These are phyloP conservation scores for Mya arenaria DNA, from an alignment of 1,140 invertebrate species.

Conservation along the genomic window DNA sequence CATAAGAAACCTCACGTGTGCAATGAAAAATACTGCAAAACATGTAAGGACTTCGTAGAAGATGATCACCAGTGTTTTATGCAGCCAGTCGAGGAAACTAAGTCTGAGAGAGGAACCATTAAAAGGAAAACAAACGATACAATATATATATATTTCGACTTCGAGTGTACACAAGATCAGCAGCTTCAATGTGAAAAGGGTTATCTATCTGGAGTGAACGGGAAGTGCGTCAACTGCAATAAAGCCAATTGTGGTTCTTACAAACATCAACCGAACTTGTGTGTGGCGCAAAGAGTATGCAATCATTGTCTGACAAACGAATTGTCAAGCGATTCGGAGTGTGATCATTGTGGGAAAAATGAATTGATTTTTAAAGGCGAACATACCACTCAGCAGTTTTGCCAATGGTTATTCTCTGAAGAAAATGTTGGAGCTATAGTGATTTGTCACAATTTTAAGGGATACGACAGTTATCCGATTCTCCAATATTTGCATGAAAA, in stretches of 20 bases:
- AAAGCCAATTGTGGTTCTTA: slow-evolving; percentile 39
- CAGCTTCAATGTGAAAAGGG: slow-evolving; percentile 28
- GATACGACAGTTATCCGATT: no score
- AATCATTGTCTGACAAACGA: no score
- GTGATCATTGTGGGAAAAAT: no score
- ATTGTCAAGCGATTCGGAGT: no score
- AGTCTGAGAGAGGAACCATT: no score
- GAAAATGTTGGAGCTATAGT: no score
- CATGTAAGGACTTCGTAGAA: slow-evolving; percentile 45
- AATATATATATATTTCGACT: slow-evolving; percentile 1
- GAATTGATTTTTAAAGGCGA: no score
- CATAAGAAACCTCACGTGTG: slow-evolving; percentile 39
- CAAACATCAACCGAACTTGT: slow-evolving; percentile 54
- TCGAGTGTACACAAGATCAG: slow-evolving; percentile 43
- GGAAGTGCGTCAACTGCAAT: slow-evolving; percentile 51
- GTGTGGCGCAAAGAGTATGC: no score
- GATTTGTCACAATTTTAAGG: no score
- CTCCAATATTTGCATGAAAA: no score
- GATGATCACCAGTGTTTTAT: slow-evolving; percentile 57
- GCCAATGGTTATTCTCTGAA: no score
- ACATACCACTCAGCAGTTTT: no score
- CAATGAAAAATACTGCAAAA: slow-evolving; percentile 52
- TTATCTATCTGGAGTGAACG: slow-evolving; percentile 20
- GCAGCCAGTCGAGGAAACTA: slow-evolving; percentile 30
- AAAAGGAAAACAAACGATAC: background rate